Evolutionary conservation across 2,797 vertebrate species (phyloP), one percentile per base, ranked within the genome.

Genomic region (Florisuga fusca): DNA sequence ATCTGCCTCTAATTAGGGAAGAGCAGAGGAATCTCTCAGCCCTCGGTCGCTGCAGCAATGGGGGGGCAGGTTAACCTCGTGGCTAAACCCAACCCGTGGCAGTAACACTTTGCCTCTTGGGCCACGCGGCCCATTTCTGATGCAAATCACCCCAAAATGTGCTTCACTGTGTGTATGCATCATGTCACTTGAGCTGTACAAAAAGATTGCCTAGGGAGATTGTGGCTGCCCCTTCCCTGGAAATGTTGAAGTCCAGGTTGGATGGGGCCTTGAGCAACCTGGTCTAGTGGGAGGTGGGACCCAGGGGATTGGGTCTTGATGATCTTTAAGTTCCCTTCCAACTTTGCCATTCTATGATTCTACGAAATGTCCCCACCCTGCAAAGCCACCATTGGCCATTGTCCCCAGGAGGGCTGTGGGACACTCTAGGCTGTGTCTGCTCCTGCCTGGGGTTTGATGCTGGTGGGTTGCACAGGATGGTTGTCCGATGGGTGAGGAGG

Each of bases 1-100:
- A 96, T 95, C 87, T 95, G 63, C 89, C 55, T 93, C 83, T 96
- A 95, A 96, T 96, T 95, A 95, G 80, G 79, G 83, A 79, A 45
- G 74, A 92, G 53, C 92, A 83, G 89, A 68, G 85, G 53, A 91
- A 79, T 91, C 80, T 59, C 83, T 92, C 75, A 95, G 78, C 67
- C 27, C 27, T 72, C 76, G 54, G 79, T 90, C 80, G 21, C 84
- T 50, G 6, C 61, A 29, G 79, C 69, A 19, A 25, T 26, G 0
- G 0, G 3, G 26, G 53, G 71, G n/a, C 41, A 67, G 83, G 22
- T 62, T 92, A 88, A 81, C 94, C 89, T 92, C n/a, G 1, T 20
- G 2, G 53, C 76, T 61, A 59, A 80, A 55, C 68, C 55, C 73
- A 22, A 22, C 53, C 59, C 34, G 71, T 57, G 83, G 66, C 82